Conservation (phyloP, 2,888 invertebrate species). For the Plagodis dolabraria region DNA sequence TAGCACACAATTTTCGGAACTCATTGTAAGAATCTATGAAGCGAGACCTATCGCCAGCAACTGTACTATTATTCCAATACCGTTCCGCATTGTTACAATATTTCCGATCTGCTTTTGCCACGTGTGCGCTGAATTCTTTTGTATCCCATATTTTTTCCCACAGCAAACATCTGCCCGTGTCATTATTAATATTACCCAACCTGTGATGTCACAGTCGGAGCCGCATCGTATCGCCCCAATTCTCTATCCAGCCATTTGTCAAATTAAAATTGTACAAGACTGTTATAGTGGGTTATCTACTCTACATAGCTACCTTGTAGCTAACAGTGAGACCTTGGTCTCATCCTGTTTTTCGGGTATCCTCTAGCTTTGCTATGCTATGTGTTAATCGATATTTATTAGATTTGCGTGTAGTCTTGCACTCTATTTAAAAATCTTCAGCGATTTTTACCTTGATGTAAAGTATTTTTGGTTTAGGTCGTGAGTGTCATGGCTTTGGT, state of each 20-base stretch:
- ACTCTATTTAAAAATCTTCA: no score
- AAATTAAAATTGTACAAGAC: slow-evolving; percentile 24
- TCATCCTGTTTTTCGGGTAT: slow-evolving; percentile 47
- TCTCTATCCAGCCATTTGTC: slow-evolving; percentile 33
- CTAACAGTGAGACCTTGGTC: slow-evolving; percentile 36
- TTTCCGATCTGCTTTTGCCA: slow-evolving; percentile 17
- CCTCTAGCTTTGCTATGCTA: slow-evolving; percentile 25
- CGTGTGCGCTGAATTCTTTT: slow-evolving; percentile 26
- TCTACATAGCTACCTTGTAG: neutral
- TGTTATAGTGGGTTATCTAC: neutral
- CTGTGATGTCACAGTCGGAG: slow-evolving; percentile 37
- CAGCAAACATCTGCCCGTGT: slow-evolving; percentile 50
- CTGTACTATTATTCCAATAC: neutral
- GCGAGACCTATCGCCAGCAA: no score
- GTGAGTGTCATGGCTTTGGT: no score
- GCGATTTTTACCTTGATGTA: no score
- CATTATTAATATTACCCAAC: slow-evolving; percentile 41
- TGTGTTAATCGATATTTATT: slow-evolving; percentile 35
- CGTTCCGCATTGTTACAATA: slow-evolving; percentile 11
- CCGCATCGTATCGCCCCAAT: slow-evolving; percentile 44
- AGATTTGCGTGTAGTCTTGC: slow-evolving; percentile 4
- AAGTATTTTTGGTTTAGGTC: no score
- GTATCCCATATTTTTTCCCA: slow-evolving; percentile 37
- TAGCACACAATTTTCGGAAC: no score
- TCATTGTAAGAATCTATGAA: no score